phyloP scores from a whole-genome alignment of 2,797 vertebrate genomes.

The Rhinella marina region DNA sequence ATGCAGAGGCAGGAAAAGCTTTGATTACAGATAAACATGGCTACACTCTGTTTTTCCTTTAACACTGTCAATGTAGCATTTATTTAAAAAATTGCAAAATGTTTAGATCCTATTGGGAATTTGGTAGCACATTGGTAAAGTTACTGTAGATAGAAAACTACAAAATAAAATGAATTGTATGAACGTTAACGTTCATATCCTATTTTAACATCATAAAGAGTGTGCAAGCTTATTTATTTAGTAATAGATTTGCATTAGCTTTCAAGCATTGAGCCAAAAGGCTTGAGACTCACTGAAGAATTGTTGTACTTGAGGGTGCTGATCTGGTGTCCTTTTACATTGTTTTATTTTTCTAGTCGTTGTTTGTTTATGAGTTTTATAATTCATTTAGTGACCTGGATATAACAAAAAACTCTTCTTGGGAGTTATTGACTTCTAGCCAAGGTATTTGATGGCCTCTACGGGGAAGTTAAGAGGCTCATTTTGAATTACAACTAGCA shows the following conservation, averaged over 20 bases:
- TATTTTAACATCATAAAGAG: neutral
- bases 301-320: conserved; percentile 25
- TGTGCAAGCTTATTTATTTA: conserved; percentile 7
- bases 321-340: conserved; percentile 26
- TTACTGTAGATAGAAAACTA: neutral
- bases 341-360: conserved; percentile 31
- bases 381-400: conserved; percentile 54
- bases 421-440: conserved; percentile 47
- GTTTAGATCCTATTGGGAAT: conserved; percentile 13
- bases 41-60: conserved; percentile 17
- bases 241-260: neutral
- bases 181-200: neutral
- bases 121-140: neutral
- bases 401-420: conserved; percentile 49
- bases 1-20: neutral
- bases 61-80: neutral
- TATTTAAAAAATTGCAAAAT: neutral
- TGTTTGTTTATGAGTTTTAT: conserved; percentile 55
- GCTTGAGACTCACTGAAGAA: neutral
- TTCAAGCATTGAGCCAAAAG: neutral
- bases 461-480: conserved; percentile 31
- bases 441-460: conserved; percentile 48
- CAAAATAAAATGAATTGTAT: conserved; percentile 12
- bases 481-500: conserved; percentile 33
- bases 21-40: conserved; percentile 37